A percentile compares a stretch with the other conserved stretches of the same genome.
phyloP scores from a whole-genome alignment of 2,113 vertebrate species.

The Crotalus viridis region DNA sequence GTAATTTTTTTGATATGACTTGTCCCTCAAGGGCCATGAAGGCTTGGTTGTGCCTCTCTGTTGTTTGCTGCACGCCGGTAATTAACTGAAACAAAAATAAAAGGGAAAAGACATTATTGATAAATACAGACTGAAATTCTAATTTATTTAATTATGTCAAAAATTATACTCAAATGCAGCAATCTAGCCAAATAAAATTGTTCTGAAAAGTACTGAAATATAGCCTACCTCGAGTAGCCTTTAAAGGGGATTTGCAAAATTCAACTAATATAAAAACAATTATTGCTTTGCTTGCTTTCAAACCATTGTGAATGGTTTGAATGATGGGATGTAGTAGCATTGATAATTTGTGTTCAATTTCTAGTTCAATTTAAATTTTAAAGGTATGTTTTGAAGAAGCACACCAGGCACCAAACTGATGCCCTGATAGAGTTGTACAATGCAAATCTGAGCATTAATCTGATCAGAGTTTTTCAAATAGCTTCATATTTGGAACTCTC shows the following conservation, averaged over 20 bases:
- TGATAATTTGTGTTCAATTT: not conserved
- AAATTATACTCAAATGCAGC: not conserved
- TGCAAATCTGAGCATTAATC: too few relatives aligned
- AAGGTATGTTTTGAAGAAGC: not conserved
- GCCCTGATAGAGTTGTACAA: too few relatives aligned
- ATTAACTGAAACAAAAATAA: conserved; percentile 79
- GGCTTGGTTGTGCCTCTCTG: conserved; percentile 94
- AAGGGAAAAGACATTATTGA: conserved; percentile 25
- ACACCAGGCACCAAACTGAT: not conserved
- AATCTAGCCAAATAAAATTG: not conserved
- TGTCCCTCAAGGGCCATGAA: conserved; percentile 97
- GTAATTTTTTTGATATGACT: conserved; percentile 87
- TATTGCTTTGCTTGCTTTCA: not conserved
- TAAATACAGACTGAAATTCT: not conserved
- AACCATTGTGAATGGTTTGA: not conserved
- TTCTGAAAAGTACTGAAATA: not conserved
- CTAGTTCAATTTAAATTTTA: not conserved
- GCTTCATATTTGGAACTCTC: too few relatives aligned
- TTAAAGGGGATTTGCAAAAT: not conserved
- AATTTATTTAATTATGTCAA: not conserved
- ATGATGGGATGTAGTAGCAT: not conserved
- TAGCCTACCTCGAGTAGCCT: not conserved
- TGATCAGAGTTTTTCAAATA: too few relatives aligned
- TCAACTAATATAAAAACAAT: not conserved
- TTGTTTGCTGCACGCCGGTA: conserved; percentile 93